phyloP scores from a whole-genome alignment of 2,888 invertebrate species.

The Eurytoma adleriae region DNA sequence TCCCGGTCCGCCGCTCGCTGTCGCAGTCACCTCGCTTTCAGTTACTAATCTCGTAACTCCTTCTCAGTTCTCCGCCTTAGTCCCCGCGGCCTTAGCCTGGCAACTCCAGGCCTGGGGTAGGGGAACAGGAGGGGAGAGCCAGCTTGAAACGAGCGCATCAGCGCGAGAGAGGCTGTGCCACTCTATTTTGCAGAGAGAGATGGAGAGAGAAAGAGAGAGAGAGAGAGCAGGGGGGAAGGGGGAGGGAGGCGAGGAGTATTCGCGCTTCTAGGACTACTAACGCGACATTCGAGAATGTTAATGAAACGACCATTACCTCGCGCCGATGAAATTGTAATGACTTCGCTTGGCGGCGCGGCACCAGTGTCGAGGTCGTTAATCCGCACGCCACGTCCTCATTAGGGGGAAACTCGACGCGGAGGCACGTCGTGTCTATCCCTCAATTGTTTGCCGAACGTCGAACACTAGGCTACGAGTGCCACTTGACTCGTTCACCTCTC shows the following conservation, averaged over 20 bases:
- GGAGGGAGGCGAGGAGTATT: neutral
- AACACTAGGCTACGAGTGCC: conserved; percentile 25
- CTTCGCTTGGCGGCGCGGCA: neutral
- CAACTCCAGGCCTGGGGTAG: neutral
- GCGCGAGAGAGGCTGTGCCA: neutral
- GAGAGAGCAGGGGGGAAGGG: neutral
- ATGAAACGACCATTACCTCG: conserved; percentile 52
- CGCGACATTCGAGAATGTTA: conserved; percentile 53
- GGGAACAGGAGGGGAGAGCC: neutral
- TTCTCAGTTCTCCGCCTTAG: neutral
- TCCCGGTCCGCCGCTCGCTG: neutral
- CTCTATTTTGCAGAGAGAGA: neutral
- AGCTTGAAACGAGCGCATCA: neutral
- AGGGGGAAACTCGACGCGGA: conserved; percentile 36
- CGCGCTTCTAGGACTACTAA: conserved; percentile 27
- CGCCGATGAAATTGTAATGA: conserved; percentile 55
- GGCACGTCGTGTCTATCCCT: conserved; percentile 36
- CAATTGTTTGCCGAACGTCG: conserved; percentile 45
- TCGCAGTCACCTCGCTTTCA: neutral
- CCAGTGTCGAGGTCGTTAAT: conserved; percentile 32
- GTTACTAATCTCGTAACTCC: conserved; percentile 33
- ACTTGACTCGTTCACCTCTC: conserved; percentile 32
- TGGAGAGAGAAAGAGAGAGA: neutral
- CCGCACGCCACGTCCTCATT: conserved; percentile 46
- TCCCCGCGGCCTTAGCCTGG: neutral